Conservation (phyloP, 2,113 vertebrate species). For the Eublepharis macularius region DNA sequence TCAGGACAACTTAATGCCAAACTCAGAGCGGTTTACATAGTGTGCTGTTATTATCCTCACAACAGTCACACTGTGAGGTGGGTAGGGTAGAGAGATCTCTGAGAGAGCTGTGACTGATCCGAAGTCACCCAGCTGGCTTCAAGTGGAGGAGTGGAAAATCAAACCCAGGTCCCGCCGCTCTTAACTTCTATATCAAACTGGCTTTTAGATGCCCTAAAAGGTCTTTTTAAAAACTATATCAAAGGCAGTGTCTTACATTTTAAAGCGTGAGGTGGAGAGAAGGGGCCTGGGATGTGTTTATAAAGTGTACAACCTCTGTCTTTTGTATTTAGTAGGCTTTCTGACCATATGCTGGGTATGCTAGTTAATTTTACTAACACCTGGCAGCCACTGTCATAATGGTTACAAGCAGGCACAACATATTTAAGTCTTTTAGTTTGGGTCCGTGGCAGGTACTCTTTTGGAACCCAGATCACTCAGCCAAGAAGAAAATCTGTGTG, state of each 20-base stretch:
- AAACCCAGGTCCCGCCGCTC: too few relatives aligned
- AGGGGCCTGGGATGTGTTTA: not conserved
- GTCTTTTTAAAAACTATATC: not conserved
- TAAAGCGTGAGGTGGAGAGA: not conserved
- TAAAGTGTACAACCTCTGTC: not conserved
- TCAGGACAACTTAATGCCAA: too few relatives aligned
- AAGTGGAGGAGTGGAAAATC: too few relatives aligned
- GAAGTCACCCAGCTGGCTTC: too few relatives aligned
- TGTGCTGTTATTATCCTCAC: too few relatives aligned
- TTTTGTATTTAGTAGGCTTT: not conserved
- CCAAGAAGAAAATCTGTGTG: slow-evolving; percentile 8
- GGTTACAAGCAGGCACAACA: not conserved
- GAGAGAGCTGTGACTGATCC: too few relatives aligned
- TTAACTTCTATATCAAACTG: too few relatives aligned
- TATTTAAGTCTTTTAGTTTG: slow-evolving; percentile 21
- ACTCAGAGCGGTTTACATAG: too few relatives aligned
- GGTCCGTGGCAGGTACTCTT: not conserved
- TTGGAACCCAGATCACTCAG: not conserved
- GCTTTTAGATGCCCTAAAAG: not conserved
- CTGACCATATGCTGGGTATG: not conserved
- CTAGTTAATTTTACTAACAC: not conserved
- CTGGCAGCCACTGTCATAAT: not conserved
- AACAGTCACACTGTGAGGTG: too few relatives aligned
- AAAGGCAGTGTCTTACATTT: not conserved
- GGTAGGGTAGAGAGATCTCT: too few relatives aligned